phyloP scores from a whole-genome alignment of 2,797 vertebrate species.

The Sebastes matsubarae region DNA sequence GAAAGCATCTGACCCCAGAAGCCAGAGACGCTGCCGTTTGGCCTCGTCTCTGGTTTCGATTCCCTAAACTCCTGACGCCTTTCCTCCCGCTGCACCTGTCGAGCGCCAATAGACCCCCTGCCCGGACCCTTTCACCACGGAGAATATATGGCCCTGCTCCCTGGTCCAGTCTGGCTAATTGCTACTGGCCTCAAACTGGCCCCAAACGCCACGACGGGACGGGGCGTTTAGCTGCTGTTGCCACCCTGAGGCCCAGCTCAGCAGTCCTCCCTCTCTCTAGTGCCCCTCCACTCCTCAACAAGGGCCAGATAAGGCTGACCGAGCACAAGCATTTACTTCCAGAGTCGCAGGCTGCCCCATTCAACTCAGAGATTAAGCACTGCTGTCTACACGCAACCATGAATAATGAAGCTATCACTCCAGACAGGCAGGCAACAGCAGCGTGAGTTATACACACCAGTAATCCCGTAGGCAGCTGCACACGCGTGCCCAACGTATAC shows the following conservation, averaged over 20 bases:
- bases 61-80: slow-evolving; percentile 78
- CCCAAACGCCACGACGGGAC: slow-evolving; percentile 52
- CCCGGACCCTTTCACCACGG: slow-evolving; percentile 89
- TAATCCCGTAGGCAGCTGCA: slow-evolving; percentile 65
- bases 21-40: slow-evolving; percentile 64
- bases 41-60: slow-evolving; percentile 82
- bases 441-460: slow-evolving; percentile 68
- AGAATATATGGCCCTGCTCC: slow-evolving; percentile 90
- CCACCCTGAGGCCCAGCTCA: slow-evolving; percentile 57
- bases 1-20: slow-evolving; percentile 68
- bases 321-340: slow-evolving; percentile 63
- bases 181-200: slow-evolving; percentile 61
- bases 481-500: slow-evolving; percentile 57
- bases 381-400: slow-evolving; percentile 84
- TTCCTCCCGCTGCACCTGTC: slow-evolving; percentile 89
- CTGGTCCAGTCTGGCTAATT: slow-evolving; percentile 87
- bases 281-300: slow-evolving; percentile 33
- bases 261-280: slow-evolving; percentile 22
- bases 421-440: slow-evolving; percentile 78
- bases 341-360: slow-evolving; percentile 61
- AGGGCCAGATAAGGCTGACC: slow-evolving; percentile 64
- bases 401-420: slow-evolving; percentile 84
- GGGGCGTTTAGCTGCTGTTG: slow-evolving; percentile 55
- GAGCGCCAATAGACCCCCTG: slow-evolving; percentile 89
- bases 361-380: slow-evolving; percentile 80